Base-by-base conservation (phyloP, 2,888 invertebrate genomes). In the Eristalinus sepulchralis region DNA sequence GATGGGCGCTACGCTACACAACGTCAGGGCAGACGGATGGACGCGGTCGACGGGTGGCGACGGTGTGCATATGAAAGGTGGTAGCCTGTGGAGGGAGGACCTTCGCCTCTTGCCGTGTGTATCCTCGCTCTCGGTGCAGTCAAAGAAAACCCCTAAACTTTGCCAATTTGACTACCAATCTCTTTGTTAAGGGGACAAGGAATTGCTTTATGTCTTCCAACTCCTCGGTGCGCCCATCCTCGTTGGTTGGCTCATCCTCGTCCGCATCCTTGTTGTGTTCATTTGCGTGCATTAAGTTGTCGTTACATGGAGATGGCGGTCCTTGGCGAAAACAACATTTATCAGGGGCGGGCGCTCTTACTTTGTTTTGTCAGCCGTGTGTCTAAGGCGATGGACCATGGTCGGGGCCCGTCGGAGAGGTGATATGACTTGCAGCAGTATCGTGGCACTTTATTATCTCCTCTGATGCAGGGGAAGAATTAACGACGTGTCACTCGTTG, bases 401-500 rank as follows among this genome's bases (percentile, higher is more conserved):
- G 89, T 92, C 94, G 80, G 95, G 47, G 39, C 0, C 1, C 2
- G 27, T 27, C 27, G 27, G 90, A 95, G 47, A 47, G 47, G 47
- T 47, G 47, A 47, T 17, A 47, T 10, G 24, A 22, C 95, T 88
- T 95, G 95, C 89, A 92, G 94, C 83, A 3, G 6, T 8, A 94
- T 94, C 88, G 94, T 94, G 90, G 94, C 94, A 66, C 91, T 95
- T 87, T 95, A 95, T 91, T 95, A 95, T 93, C 27, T 27, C 27
- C 27, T 27, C 95, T 95, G 33, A 93, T 94, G 83, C 94, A 94
- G 89, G 92, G 33, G 20, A 34, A 20, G 93, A 94, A 81, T 91
- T 95, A 89, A 94, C 95, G 31, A 93, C 95, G 20, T 95, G 95
- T 90, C 95, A 95, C 91, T 95, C 95, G 88, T 92, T 95, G 88